Evolutionary conservation across 2,797 vertebrate genomes (phyloP), one percentile per base, ranked within the genome.

Genomic region (Pantherophis alleghaniensis): DNA sequence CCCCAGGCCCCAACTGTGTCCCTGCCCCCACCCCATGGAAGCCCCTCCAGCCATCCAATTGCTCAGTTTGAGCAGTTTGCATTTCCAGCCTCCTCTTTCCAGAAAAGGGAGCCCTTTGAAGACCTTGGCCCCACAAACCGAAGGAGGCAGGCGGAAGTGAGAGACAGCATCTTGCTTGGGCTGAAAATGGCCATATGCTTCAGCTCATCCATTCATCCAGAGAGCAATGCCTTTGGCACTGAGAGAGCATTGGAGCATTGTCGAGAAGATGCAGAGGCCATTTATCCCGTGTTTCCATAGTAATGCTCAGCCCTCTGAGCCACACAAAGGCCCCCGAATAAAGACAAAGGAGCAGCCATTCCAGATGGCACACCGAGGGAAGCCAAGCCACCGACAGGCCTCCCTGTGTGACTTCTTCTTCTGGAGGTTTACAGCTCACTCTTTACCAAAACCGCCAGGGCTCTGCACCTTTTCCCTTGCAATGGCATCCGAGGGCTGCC

Each of bases 281-380:
- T 61, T 61, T 47, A 51, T 59, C 83, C 86, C 1, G 55, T 0
- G 83, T 91, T 93, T 92, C 96, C 95, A 89, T 51, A 89, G 95
- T 87, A 92, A 94, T 91, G 42, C 86, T 92, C 0, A 0, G 90
- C 89, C 90, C 92, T 9, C 0, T 28, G 86, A 66, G 92, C 88
- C 5, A 7, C 61, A 11, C 60, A 42, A 92, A 88, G 69, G 51
- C 88, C 86, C 0, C 4, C n/a, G 86, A 63, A 92, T 90, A 90
- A 88, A 60, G 94, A 93, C 59, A 2, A 60, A 47, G 11, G 2
- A 0, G 28, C 7, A 13, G 4, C 51, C 5, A 1, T 13, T 0
- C 4, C 59, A 92, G 69, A 6, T 57, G 1, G 93, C 11, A 37
- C 0, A 16, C 14, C 63, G n/a, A 51, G 0, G 0, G 56, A 92